Base-by-base conservation (phyloP, 2,113 vertebrate genomes). In the Beaufortia kweichowensis region DNA sequence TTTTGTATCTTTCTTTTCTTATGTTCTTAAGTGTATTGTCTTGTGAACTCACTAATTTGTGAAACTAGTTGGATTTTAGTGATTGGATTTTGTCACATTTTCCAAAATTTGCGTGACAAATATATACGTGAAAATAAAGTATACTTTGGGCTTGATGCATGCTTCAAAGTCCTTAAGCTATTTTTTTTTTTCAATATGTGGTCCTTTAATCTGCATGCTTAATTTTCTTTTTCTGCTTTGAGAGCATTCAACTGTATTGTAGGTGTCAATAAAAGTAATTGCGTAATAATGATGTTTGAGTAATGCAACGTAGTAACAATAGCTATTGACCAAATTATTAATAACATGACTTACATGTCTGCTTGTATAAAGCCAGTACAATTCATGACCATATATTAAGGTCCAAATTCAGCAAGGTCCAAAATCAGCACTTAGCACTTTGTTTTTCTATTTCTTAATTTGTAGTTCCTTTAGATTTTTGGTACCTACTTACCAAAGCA, bases 241-340 rank as follows among this genome's bases (percentile, higher is more conserved):
- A 69, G 11, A 7, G 29, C n/a, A 56, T 56, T 6, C 28, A 35
- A 24, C 67, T 55, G 1, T 70, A 55, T 70, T 71, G 53, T 71
- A 71, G 31, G 53, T 71, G 69, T 71, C 23, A 57, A 35, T 57
- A 41, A 71, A 26, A 53, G n/a, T 53, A 21, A 53, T 2, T 21
- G 41, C 15, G 6, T 31, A 28, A 3, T 41, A 59, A 55, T 56
- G 33, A 3, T 17, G 10, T 17, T 12, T 8, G 19, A n/a, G 53
- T 19, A 59, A 68, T 8, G 9, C 48, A 53, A 4, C 15, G 15
- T 46, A 43, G 21, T 26, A 43, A 19, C 15, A 46, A 31, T n/a
- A 53, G 19, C 8, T 66, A 28, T 1, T 2, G 17, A 29, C 64
- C 33, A 17, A 35, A 50, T 50, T 31, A 68, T 46, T 46, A 46